A percentile compares a stretch with the other conserved stretches of the same genome.
Conservation (phyloP, 2,797 vertebrate genomes). For the Gymnothorax reevesii region DNA sequence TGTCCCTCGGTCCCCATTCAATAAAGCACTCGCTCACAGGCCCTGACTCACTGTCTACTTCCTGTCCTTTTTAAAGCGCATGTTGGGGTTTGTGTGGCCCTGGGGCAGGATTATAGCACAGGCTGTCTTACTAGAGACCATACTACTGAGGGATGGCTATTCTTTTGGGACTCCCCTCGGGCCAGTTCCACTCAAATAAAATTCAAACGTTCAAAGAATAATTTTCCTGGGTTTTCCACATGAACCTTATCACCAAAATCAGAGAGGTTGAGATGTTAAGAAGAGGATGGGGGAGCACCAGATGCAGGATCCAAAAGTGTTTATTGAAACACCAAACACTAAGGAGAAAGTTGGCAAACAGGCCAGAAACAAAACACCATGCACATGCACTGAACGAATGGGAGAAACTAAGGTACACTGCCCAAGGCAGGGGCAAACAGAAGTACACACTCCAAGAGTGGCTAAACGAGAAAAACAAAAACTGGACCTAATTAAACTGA, state of each 20-base stretch:
- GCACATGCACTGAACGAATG: too few relatives aligned
- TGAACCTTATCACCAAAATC: slow-evolving; percentile 8
- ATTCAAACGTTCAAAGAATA: neutral
- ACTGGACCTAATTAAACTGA: too few relatives aligned
- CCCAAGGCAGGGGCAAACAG: too few relatives aligned
- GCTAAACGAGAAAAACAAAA: too few relatives aligned
- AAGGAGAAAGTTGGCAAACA: too few relatives aligned
- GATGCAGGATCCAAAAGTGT: too few relatives aligned
- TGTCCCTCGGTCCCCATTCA: neutral
- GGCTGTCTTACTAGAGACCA: neutral
- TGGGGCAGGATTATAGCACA: neutral
- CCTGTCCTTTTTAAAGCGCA: neutral
- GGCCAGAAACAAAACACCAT: too few relatives aligned
- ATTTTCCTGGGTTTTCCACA: neutral
- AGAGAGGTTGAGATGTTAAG: neutral
- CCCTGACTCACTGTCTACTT: neutral
- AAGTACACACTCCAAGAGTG: too few relatives aligned
- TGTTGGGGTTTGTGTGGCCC: neutral
- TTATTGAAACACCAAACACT: too few relatives aligned
- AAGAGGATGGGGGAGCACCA: too few relatives aligned
- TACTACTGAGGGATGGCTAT: neutral
- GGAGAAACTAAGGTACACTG: too few relatives aligned
- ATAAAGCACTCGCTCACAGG: neutral
- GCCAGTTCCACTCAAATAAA: neutral
- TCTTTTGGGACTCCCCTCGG: neutral